Percentiles rank a stretch among this genome's conserved stretches.
These are phyloP conservation scores for Pedionomus torquatus DNA, from an alignment of 2,113 vertebrate genomes.

Conservation along the genomic window DNA sequence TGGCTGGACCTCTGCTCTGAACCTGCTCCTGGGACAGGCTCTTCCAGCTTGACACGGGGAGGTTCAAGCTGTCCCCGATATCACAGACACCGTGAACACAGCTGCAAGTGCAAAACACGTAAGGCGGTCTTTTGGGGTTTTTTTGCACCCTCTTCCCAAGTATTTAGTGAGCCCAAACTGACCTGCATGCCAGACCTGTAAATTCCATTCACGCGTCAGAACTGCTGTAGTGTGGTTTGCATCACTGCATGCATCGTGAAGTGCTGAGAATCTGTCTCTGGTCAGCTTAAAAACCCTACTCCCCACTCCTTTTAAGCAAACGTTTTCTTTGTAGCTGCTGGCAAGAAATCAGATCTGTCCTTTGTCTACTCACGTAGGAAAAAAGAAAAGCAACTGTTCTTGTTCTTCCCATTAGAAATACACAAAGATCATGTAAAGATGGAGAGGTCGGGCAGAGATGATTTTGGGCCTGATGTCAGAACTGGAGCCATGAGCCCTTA, in stretches of 20 bases:
- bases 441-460: neutral
- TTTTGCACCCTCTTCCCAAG: neutral
- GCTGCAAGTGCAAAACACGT: neutral
- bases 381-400: neutral
- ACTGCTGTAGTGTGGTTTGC: neutral
- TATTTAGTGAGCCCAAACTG: neutral
- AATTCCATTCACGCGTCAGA: neutral
- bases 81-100: neutral
- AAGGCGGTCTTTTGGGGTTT: neutral
- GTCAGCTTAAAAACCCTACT: neutral
- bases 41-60: neutral
- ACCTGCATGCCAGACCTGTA: slow-evolving; percentile 27
- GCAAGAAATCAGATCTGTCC: neutral
- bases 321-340: neutral
- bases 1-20: neutral
- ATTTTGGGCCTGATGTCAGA: neutral
- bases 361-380: neutral
- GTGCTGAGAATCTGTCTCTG: neutral
- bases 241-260: neutral
- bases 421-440: neutral
- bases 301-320: neutral
- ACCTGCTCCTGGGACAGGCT: neutral
- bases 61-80: neutral
- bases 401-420: neutral
- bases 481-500: neutral